Conservation (phyloP, 2,113 vertebrate species). For the Heptranchias perlo region DNA sequence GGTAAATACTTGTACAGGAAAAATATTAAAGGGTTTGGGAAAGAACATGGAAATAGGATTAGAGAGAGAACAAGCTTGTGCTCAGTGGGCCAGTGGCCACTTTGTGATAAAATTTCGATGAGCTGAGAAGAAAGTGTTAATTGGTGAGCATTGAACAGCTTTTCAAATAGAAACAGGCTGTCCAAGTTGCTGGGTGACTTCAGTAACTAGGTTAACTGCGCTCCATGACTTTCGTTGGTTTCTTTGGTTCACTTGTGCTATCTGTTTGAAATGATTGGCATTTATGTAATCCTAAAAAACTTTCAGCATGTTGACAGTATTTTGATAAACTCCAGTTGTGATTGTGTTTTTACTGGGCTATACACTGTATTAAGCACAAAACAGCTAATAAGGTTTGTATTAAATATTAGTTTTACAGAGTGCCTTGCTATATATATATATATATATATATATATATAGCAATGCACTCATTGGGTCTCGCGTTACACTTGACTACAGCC, state of each 20-base stretch:
- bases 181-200: not conserved
- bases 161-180: not conserved
- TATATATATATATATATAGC: not conserved
- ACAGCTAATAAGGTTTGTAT: not conserved
- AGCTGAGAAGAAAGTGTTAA: not conserved
- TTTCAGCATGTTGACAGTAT: not conserved
- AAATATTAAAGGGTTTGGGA: not conserved
- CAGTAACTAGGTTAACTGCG: not conserved
- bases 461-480: not conserved
- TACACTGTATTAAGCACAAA: not conserved
- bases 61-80: not conserved
- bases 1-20: not conserved
- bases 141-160: not conserved
- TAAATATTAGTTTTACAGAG: not conserved
- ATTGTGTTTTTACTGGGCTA: not conserved
- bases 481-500: constrained; percentile 16
- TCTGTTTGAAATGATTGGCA: not conserved
- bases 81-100: not conserved
- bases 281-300: not conserved
- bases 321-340: not conserved
- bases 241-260: not conserved
- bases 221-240: not conserved
- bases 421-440: too few species aligned
- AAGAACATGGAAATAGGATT: not conserved
- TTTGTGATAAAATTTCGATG: not conserved